Base-by-base conservation (phyloP, 2,888 invertebrate species). In the Eudasyphora cyanicolor region DNA sequence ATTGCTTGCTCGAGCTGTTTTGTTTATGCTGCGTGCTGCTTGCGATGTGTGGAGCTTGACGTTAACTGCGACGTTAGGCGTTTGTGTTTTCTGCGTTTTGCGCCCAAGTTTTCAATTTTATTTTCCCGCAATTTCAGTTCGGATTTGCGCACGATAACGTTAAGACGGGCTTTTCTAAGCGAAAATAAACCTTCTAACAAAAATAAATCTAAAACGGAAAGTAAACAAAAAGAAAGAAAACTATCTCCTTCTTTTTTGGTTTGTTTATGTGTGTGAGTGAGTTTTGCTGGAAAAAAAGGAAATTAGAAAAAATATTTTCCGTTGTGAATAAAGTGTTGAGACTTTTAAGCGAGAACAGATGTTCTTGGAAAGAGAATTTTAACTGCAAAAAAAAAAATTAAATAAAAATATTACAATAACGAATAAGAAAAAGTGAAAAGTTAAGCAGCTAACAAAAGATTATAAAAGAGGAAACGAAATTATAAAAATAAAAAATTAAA, bases 141-240 rank as follows among this genome's bases (percentile, higher is more conserved):
- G 89, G 90, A 91, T 91, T 91, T 90, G 90, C 90, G 90, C 89
- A 90, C 89, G 89, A 89, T 89, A 89, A 90, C 89, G 90, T 89
- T 89, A 90, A 90, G 92, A 89, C 89, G 90, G 83, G 90, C 89
- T 87, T 90, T 90, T 82, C 83, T 85, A 78, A 82, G 85, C 79
- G 78, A 64, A 77, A 2, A 54, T 17, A 8, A 45, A 45, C 45
- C 45, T 32, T 1, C 45, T n/a, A 38, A 14, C 2, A 38, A 45
- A 38, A 27, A 27, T 32, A 38, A 51, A 35, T 71, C 21, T 38
- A 62, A 38, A 60, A 79, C 32, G 69, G 67, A 64, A 79, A 75
- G 57, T 38, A 21, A 76, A 10, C 24, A 12, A 67, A n/a, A 19
- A 32, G n/a, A 51, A 35, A 21, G 19, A 54, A 60, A 60, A 42